Base-by-base conservation (phyloP, 1,140 invertebrate species). In the Cryptotermes secundus region DNA sequence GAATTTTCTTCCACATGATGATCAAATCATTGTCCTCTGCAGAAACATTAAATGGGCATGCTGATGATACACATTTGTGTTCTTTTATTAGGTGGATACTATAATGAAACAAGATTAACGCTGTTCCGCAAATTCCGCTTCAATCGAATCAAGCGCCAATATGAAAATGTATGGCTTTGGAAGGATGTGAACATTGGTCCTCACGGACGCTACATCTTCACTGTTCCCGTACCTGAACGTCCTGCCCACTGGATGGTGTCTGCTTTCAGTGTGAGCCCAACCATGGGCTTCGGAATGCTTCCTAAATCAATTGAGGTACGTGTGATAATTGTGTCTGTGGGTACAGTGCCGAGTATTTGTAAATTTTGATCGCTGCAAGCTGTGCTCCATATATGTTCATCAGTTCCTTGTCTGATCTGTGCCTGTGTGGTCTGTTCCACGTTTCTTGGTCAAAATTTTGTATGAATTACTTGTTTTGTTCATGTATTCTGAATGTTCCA, bases 101-200 rank as follows among this genome's bases (percentile, higher is more conserved):
- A 45, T 9, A 45, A 82, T 42, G 35, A 34, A 82, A 94, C 93
- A 9, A 94, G 95, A 85, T 88, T 97, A 83, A 85, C 92, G 0
- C 89, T 94, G 83, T 96, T 96, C 90, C 90, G 96, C 84, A 96
- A 96, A 88, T 94, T 95, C 88, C 92, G 97, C 2, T 96, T 96
- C 87, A 98, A 96, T 89, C 92, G 96, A 80, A 93, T 98, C 79
- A 94, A 96, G 87, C 91, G 97, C 6, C 95, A 97, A 88, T 99
- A 98, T 89, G 96, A 98, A 85, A 97, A 98, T 87, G 95, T 96
- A 49, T 99, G 97, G 97, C 89, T 98, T 9, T 99, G 97, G 97
- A 93, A 95, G 86, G 97, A 98, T 90, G 94, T 97, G 26, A 98
- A 98, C 89, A 97, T 98, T 85, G 97, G 97, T 22, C 97, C 96